Percentiles rank a stretch among this genome's conserved stretches.
Conservation (phyloP, 2,797 vertebrate species). For the Peromyscus eremicus region DNA sequence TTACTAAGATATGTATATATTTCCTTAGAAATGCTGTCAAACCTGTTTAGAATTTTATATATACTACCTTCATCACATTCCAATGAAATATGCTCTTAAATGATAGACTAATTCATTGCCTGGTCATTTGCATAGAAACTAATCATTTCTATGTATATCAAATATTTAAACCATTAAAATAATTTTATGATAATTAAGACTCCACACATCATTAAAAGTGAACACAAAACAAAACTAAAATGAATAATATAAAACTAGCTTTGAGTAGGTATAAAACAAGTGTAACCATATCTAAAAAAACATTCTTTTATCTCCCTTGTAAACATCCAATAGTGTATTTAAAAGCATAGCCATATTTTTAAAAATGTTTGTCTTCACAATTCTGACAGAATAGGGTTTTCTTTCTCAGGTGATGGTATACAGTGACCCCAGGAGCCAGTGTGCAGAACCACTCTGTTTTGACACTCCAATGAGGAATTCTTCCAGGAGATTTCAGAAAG, state of each 20-base stretch:
- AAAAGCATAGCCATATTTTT: neutral
- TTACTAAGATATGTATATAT: neutral
- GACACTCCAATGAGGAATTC: rapidly evolving
- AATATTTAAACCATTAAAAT: slow-evolving; percentile 63
- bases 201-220: slow-evolving; percentile 62
- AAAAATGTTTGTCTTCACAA: slow-evolving; percentile 37
- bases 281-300: slow-evolving; percentile 36
- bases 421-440: neutral
- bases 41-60: neutral
- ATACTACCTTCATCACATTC: neutral
- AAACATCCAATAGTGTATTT: slow-evolving; percentile 63
- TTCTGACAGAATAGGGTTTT: slow-evolving; percentile 20
- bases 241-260: slow-evolving; percentile 63
- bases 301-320: slow-evolving; percentile 65
- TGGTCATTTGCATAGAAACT: neutral
- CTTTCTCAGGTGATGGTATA: neutral
- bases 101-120: neutral
- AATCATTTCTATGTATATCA: neutral
- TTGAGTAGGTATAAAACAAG: slow-evolving; percentile 47
- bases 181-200: slow-evolving; percentile 76
- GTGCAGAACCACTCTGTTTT: neutral
- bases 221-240: slow-evolving; percentile 73
- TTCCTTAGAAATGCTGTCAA: neutral
- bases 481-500: neutral
- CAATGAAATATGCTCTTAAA: neutral